Percentiles rank a stretch among this genome's conserved stretches.
These are phyloP conservation scores for Mustelus asterias DNA, from an alignment of 2,113 vertebrate genomes.

Conservation along the genomic window DNA sequence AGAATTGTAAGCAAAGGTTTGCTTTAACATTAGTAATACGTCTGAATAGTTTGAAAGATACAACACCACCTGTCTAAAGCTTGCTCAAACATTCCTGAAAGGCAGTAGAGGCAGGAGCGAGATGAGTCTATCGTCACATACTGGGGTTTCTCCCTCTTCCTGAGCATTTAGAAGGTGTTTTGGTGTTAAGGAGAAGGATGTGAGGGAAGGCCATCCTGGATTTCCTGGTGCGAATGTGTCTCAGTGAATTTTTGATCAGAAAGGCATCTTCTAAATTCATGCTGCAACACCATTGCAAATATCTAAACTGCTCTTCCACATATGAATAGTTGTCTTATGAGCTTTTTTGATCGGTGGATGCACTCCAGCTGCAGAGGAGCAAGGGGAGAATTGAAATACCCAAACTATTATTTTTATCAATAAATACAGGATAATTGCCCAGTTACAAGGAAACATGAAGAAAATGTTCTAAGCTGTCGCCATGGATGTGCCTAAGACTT, in stretches of 20 bases:
- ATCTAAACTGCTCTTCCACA: neutral
- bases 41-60: neutral
- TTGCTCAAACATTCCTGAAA: neutral
- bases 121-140: neutral
- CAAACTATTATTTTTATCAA: constrained; percentile 14
- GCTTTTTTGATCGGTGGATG: neutral
- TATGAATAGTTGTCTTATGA: neutral
- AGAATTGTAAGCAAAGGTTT: neutral
- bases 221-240: neutral
- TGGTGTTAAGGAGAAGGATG: neutral
- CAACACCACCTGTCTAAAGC: neutral
- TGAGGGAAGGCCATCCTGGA: neutral
- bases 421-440: neutral
- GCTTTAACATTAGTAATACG: neutral
- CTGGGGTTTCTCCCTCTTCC: neutral
- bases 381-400: neutral
- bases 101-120: too few relatives aligned
- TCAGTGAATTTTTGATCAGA: neutral
- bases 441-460: neutral
- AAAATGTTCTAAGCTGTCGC: neutral
- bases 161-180: neutral
- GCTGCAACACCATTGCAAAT: neutral
- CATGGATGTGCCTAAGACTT: neutral
- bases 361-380: neutral
- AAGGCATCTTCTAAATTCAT: neutral